Conservation (phyloP, 2,113 vertebrate genomes). For the Cyprinodon tularosa region DNA sequence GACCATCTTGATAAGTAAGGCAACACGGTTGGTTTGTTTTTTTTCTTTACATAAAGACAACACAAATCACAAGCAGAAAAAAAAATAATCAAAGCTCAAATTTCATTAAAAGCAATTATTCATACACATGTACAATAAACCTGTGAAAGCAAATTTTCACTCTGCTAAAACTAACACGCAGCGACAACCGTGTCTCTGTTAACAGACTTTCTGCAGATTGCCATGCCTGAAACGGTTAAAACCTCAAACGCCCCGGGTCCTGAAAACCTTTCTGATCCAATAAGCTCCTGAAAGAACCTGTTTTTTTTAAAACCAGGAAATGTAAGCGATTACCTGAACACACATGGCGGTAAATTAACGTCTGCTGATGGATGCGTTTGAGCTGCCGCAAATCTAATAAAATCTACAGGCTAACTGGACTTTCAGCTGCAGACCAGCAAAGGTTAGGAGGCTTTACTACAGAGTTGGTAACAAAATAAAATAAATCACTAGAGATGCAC, state of each 20-base stretch:
- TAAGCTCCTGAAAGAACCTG: background rate
- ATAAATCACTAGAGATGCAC: background rate
- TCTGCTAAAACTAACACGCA: constrained; percentile 22
- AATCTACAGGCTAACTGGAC: background rate
- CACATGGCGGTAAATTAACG: background rate
- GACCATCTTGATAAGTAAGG: constrained; percentile 52
- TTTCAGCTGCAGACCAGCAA: background rate
- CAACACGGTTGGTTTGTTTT: constrained; percentile 44
- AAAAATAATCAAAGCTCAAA: constrained; percentile 36
- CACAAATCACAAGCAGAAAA: constrained; percentile 47
- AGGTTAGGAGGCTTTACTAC: background rate
- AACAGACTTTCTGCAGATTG: constrained; percentile 21
- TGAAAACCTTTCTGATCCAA: background rate
- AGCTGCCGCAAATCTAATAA: background rate
- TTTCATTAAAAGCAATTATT: constrained; percentile 33
- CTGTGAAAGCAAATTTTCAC: constrained; percentile 21
- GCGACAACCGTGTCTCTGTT: constrained; percentile 16
- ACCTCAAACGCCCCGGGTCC: constrained; percentile 2
- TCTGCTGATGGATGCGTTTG: background rate
- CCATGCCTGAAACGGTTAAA: constrained; percentile 7
- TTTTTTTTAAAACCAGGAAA: background rate
- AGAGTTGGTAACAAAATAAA: background rate
- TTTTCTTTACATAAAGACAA: constrained; percentile 23
- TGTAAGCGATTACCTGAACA: background rate
- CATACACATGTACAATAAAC: constrained; percentile 25